Evolutionary conservation across 2,888 invertebrate species (phyloP).

Genomic region (Pachliopta kotzebuea): DNA sequence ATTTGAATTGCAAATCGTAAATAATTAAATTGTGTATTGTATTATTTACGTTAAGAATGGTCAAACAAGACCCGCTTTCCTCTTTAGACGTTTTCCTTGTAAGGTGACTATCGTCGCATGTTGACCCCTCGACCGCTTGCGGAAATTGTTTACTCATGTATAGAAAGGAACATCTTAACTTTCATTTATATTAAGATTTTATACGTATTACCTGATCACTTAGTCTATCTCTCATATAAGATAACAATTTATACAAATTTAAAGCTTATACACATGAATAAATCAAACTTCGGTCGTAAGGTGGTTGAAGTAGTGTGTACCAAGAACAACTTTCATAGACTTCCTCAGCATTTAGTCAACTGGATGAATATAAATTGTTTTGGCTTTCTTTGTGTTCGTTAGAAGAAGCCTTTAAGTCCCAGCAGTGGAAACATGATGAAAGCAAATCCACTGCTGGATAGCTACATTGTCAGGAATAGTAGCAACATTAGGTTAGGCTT

Average conservation of each 20-base stretch:
- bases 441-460: no score
- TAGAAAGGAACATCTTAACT: conserved; percentile 4
- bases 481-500: no score
- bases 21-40: neutral
- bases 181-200: neutral
- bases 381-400: no score
- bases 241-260: neutral
- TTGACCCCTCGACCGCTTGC: neutral
- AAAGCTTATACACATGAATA: neutral
- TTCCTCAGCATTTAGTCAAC: no score
- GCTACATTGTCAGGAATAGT: no score
- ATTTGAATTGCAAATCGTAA: neutral
- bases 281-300: no score
- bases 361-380: no score
- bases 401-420: no score
- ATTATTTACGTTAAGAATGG: neutral
- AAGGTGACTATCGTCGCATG: neutral
- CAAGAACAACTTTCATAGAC: no score
- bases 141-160: conserved; percentile 5
- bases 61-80: conserved; percentile 5
- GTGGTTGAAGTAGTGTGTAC: no score
- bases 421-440: no score
- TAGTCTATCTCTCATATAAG: neutral
- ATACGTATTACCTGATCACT: neutral
- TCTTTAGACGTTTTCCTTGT: conserved; percentile 11